Base-by-base conservation (phyloP, 2,888 invertebrate species). In the Sclerodermus sp. region DNA sequence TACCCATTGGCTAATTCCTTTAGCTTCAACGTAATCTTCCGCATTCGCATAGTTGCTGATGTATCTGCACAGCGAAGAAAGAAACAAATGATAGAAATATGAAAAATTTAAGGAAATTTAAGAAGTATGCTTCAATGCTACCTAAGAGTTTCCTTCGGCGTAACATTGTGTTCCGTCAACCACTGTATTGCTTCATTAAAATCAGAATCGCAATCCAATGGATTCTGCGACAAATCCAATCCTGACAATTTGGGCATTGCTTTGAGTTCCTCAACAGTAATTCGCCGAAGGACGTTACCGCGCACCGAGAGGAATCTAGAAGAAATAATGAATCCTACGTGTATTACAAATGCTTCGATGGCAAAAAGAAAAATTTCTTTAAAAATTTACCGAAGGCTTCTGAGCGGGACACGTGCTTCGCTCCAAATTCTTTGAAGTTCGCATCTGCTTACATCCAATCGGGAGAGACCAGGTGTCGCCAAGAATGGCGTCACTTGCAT, bases 401-500 rank as follows among this genome's bases (percentile, higher is more conserved):
- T 68, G 30, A 77, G 49, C 2, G 72, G 75, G 17, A 66, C 42
- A 55, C 70, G 62, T 14, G 76, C 71, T 51, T 84, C 82, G 57
- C 82, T 82, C 85, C 90, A 86, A 18, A 91, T 77, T 44, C 84
- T 80, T n/a, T 82, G 82, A 55, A 91, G 74, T 50, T 83, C 83
- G 58, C 87, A 87, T 67, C 85, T 84, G 71, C 88, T 90, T 46
- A 88, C 84, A 67, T 91, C 89, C 46, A 92, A 76, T 68, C 84
- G 84, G 23, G 82, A 82, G 17, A 91, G 80, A 57, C 83, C 79
- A 4, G 82, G 83, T 31, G 87, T 84, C 47, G 83, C 80, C 50
- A 83, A 68, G 76, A 91, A 91, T 1, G 88, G 81, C 49, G 85
- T 82, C 1, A 87, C 83, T 46, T 88, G 85, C 2, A 92, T 71